phyloP scores from a whole-genome alignment of 2,113 vertebrate species.

The Nannospalax galili region DNA sequence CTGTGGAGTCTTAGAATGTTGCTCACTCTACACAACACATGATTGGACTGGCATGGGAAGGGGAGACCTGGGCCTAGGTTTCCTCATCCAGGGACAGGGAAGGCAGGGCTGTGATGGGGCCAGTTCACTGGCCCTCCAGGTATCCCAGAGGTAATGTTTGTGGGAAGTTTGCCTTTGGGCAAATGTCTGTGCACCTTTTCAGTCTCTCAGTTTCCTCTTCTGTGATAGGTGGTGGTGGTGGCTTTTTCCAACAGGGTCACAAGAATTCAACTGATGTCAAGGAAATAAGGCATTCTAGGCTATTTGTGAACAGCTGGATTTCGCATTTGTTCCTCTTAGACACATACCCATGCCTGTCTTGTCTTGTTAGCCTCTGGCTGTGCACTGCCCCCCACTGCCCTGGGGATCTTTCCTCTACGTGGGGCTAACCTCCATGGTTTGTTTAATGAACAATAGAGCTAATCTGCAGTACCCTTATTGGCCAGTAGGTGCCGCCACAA shows the following conservation, averaged over 20 bases:
- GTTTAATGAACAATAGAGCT: accelerated
- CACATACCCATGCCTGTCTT: not conserved
- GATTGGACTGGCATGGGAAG: not conserved
- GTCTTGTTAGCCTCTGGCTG: not conserved
- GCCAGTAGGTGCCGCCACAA: accelerated
- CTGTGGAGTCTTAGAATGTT: not conserved
- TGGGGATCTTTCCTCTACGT: too few relatives aligned
- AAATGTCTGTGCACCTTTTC: not conserved
- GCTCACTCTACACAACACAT: not conserved
- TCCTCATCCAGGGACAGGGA: accelerated
- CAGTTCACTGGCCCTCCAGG: not conserved
- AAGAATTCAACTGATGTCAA: not conserved
- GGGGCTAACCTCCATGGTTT: accelerated
- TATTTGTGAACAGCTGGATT: not conserved
- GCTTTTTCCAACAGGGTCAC: not conserved
- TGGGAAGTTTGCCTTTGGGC: not conserved
- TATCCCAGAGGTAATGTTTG: too few relatives aligned
- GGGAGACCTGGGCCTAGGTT: not conserved
- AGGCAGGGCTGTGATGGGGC: not conserved
- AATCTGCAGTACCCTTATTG: accelerated
- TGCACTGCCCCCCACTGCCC: not conserved
- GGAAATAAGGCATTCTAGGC: not conserved
- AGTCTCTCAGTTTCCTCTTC: not conserved
- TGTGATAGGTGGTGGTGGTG: not conserved
- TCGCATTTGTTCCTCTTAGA: not conserved